Evolutionary conservation across 1,140 invertebrate species (phyloP).

Genomic region (Drosophila novamexicana): DNA sequence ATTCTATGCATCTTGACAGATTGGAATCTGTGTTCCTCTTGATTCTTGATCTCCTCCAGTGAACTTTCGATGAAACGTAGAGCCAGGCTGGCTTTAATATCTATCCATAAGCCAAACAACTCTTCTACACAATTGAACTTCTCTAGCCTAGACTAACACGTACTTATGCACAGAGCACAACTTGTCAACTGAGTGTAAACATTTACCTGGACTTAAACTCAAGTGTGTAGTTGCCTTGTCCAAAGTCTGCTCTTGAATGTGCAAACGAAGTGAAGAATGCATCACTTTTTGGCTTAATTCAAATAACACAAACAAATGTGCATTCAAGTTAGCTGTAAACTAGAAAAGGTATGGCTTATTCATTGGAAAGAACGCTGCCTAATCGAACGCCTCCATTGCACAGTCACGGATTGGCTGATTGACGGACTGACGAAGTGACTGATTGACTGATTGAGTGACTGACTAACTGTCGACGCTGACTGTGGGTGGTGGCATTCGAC

Average conservation of each 20-base stretch:
- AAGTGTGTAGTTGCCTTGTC: no score
- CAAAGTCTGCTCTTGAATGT: constrained; percentile 2
- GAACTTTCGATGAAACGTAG: no score
- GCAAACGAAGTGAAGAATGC: constrained; percentile 17
- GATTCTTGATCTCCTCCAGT: no score
- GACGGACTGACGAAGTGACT: not conserved
- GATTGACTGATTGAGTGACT: not conserved
- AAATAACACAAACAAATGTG: constrained; percentile 13
- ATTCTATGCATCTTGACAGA: no score
- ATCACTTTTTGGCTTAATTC: constrained; percentile 9
- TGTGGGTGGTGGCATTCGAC: constrained; percentile 37
- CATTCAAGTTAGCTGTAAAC: constrained; percentile 17
- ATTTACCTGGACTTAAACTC: no score
- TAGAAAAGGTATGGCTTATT: constrained; percentile 34
- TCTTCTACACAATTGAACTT: no score
- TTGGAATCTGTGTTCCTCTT: no score
- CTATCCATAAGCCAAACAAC: no score
- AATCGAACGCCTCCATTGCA: constrained; percentile 22
- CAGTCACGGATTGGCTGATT: not conserved
- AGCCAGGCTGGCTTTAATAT: no score
- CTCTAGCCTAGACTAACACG: no score
- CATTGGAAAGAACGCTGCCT: not conserved
- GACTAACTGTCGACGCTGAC: constrained; percentile 17
- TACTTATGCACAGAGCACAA: no score
- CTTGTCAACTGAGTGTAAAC: no score